A percentile compares a stretch with the other conserved stretches of the same genome.
phyloP scores from a whole-genome alignment of 2,113 vertebrate species.

The Hucho hucho region DNA sequence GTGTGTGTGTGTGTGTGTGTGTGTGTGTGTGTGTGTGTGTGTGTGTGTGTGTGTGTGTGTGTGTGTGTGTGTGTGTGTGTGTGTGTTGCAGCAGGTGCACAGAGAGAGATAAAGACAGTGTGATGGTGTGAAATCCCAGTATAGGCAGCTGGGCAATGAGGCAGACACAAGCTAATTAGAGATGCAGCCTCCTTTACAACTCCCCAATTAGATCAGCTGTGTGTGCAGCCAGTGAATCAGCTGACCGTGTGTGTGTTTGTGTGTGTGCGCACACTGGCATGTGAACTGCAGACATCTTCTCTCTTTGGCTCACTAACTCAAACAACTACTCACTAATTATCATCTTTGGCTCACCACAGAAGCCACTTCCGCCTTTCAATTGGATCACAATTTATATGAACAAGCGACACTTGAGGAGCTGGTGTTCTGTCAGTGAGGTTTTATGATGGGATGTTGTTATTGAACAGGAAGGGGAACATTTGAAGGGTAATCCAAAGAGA shows the following conservation, averaged over 20 bases:
- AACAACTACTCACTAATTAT: conserved; percentile 61
- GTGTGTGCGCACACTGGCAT: neutral
- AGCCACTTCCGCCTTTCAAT: conserved; percentile 58
- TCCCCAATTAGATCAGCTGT: conserved; percentile 71
- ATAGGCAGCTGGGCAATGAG: conserved; percentile 73
- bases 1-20: neutral
- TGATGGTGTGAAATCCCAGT: conserved; percentile 57
- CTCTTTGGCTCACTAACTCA: conserved; percentile 49
- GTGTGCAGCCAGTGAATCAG: conserved; percentile 50
- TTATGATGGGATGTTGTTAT: conserved; percentile 38
- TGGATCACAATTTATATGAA: conserved; percentile 57
- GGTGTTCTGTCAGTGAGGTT: conserved; percentile 25
- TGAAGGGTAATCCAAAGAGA: neutral
- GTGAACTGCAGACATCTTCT: conserved; percentile 6
- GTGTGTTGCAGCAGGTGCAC: conserved; percentile 62
- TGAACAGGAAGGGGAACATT: neutral
- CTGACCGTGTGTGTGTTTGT: conserved; percentile 37
- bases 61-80: neutral
- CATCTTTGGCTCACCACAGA: conserved; percentile 38
- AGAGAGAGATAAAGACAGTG: conserved; percentile 53
- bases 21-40: conserved; percentile 17
- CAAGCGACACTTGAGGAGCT: conserved; percentile 46
- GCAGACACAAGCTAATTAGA: conserved; percentile 73
- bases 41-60: neutral
- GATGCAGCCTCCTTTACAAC: conserved; percentile 69